phyloP scores from a whole-genome alignment of 2,113 vertebrate species.

The Collichthys lucidus region DNA sequence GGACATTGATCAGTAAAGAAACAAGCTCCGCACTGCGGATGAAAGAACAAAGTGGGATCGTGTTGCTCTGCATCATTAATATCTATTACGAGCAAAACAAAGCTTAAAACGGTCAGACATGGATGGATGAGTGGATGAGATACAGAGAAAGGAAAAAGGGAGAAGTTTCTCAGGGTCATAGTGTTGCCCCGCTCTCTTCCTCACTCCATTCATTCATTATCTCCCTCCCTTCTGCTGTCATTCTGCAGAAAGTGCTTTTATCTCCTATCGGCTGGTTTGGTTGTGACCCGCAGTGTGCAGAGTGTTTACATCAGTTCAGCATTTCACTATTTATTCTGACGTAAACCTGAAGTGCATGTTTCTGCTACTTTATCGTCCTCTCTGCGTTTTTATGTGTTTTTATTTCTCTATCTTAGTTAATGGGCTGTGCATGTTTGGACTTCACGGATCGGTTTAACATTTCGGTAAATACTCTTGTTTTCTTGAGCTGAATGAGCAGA shows the following conservation, averaged over 20 bases:
- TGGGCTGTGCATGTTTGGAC: not conserved
- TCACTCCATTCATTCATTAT: slow-evolving; percentile 55
- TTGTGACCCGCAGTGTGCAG: slow-evolving; percentile 29
- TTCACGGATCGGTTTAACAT: not conserved
- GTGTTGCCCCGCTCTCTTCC: slow-evolving; percentile 28
- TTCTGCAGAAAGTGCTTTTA: slow-evolving; percentile 24
- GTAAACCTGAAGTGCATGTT: not conserved
- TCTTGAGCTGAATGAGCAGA: not conserved
- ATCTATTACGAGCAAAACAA: slow-evolving; percentile 52
- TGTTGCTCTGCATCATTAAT: slow-evolving; percentile 65
- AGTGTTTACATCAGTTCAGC: slow-evolving; percentile 28
- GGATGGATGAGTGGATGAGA: slow-evolving; percentile 53
- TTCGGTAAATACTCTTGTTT: not conserved
- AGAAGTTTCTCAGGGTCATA: slow-evolving; percentile 44
- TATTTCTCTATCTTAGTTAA: not conserved
- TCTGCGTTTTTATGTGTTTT: slow-evolving; percentile 3
- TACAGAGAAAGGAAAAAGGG: slow-evolving; percentile 19
- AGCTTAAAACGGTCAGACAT: slow-evolving; percentile 29
- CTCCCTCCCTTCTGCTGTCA: slow-evolving; percentile 50
- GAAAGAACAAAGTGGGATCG: slow-evolving; percentile 53
- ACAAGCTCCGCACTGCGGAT: slow-evolving; percentile 19
- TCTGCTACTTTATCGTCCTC: not conserved
- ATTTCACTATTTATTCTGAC: slow-evolving; percentile 24
- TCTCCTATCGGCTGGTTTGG: slow-evolving; percentile 22
- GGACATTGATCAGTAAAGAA: slow-evolving; percentile 60